Base-by-base conservation (phyloP, 1,140 invertebrate species). In the Cyphomyrmex costatus region DNA sequence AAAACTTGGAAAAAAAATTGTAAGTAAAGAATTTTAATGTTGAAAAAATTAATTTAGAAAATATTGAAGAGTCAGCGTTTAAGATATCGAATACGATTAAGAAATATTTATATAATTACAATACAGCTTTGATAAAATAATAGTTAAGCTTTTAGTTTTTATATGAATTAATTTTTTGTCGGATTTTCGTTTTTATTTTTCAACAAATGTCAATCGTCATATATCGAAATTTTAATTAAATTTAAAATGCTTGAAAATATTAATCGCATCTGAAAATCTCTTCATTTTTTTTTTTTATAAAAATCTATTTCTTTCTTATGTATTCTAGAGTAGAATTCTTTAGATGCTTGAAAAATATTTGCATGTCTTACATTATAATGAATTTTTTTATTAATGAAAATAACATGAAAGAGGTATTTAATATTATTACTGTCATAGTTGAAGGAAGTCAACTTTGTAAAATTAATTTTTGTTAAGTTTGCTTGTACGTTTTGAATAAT, bases 241-340 rank as follows among this genome's bases (percentile, higher is more conserved):
- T 1, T 30, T 10, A n/a, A 83, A 63, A 6, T 33, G 6, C 21
- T 53, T 60, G n/a, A 24, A 49, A 46, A 30, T 60, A 46, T 71
- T 12, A 19, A 10, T 73, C 27, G 24, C 12, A 42, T 58, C 5
- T 42, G 7, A 63, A 33, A 77, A 42, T 51, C 19, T 46, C 3
- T 58, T 3, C 8, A 12, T 42, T 60, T 16, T 16, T 7, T n/a
- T 19, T 66, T 70, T 82, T 19, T 42, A 42, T 30, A 24, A 33
- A 82, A 71, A 80, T n/a, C n/a, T n/a, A n/a, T n/a, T n/a, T n/a
- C n/a, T n/a, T 71, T 46, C 21, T 71, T 27, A 70, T 7, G 33
- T 30, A 36, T 36, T n/a, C n/a, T n/a, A 49, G 51, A 56, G 1
- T 27, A 16, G 19, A 71, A 1, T 71, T 82, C 3, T 30, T 10